Percentiles rank a stretch among this genome's conserved stretches.
Evolutionary conservation across 1,140 invertebrate genomes (phyloP).

Genomic region (Aphelenchoides fujianensis): DNA sequence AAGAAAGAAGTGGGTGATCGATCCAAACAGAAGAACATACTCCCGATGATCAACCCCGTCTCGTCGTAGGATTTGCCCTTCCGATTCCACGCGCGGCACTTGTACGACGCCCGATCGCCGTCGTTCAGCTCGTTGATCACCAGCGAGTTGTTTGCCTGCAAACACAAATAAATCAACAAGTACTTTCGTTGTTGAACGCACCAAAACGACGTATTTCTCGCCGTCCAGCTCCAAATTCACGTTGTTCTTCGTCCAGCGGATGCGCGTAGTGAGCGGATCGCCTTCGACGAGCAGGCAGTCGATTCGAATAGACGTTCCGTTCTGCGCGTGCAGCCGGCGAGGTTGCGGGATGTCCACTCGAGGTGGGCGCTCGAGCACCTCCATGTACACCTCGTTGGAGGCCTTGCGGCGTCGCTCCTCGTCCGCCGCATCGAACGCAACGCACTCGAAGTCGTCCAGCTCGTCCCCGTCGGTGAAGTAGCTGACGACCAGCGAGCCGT

Average conservation of each 20-base stretch:
- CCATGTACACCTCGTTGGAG: not conserved
- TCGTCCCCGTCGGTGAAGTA: slow-evolving; percentile 36
- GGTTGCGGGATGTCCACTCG: slow-evolving; percentile 34
- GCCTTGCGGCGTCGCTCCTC: slow-evolving; percentile 24
- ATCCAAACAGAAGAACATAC: slow-evolving; percentile 38
- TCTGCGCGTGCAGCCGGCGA: slow-evolving; percentile 23
- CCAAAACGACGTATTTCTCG: slow-evolving; percentile 29
- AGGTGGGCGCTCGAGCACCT: slow-evolving; percentile 35
- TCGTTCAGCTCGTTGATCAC: slow-evolving; percentile 57
- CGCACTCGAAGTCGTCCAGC: slow-evolving; percentile 21
- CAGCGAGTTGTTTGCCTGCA: slow-evolving; percentile 63
- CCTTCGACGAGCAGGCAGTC: slow-evolving; percentile 38
- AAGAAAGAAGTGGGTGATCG: not conserved
- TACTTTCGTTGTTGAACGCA: slow-evolving; percentile 26
- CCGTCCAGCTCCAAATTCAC: slow-evolving; percentile 44
- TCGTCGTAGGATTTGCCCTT: slow-evolving; percentile 59
- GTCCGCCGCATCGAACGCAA: slow-evolving; percentile 29
- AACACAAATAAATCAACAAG: slow-evolving; percentile 30
- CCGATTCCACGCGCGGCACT: slow-evolving; percentile 62
- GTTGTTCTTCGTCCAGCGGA: slow-evolving; percentile 53
- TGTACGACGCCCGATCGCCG: slow-evolving; percentile 64
- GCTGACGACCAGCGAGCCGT: slow-evolving; percentile 44
- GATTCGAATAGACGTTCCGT: slow-evolving; percentile 16
- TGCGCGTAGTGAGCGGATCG: slow-evolving; percentile 42
- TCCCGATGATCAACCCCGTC: slow-evolving; percentile 44